Conservation (phyloP, 2,113 vertebrate genomes). For the Pterocles gutturalis region DNA sequence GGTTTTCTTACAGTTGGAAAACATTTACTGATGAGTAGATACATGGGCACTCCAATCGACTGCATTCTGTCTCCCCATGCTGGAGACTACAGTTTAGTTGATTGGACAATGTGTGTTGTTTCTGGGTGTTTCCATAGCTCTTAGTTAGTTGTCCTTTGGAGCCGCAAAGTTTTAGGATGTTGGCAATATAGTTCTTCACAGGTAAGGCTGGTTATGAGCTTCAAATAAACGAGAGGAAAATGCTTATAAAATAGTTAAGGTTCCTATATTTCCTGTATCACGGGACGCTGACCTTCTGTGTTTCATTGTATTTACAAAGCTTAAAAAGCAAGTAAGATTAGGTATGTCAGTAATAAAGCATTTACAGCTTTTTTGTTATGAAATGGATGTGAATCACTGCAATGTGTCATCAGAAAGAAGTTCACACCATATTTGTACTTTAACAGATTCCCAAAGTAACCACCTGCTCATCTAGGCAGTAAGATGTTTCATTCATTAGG, state of each 20-base stretch:
- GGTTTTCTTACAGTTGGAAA: not conserved
- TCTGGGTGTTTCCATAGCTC: not conserved
- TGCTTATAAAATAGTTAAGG: not conserved
- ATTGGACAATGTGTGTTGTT: not conserved
- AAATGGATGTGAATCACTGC: not conserved
- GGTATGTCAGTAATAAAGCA: not conserved
- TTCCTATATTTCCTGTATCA: not conserved
- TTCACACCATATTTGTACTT: not conserved
- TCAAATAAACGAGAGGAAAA: not conserved
- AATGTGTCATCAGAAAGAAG: not conserved
- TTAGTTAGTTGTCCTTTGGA: not conserved
- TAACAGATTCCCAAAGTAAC: not conserved
- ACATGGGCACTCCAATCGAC: not conserved
- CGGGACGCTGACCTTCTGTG: not conserved
- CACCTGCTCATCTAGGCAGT: not conserved
- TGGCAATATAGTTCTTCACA: not conserved
- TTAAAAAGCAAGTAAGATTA: not conserved
- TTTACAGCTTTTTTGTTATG: not conserved
- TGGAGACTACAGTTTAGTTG: not conserved
- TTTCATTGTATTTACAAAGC: not conserved
- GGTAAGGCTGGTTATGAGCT: not conserved
- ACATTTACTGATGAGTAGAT: not conserved
- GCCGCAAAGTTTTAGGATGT: not conserved
- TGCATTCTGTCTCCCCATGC: not conserved
- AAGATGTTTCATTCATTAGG: not conserved